These are phyloP conservation scores for Pseudopleuronectes americanus DNA, from an alignment of 2,797 vertebrate genomes.

Conservation along the genomic window DNA sequence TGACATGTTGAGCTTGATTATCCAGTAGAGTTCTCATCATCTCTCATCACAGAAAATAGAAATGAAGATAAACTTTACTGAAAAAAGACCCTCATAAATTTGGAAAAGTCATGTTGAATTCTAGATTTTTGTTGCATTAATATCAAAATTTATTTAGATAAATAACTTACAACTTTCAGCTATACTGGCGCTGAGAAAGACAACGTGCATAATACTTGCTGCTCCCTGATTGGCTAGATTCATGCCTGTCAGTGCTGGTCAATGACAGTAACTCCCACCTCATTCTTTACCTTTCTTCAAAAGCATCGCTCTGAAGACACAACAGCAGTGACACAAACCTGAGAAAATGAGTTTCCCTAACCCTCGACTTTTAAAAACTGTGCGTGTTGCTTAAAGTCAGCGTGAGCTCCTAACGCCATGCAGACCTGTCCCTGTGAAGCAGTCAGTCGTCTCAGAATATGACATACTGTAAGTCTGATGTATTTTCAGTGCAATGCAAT, in stretches of 20 bases:
- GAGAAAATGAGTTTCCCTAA: not conserved
- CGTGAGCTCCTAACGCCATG: not conserved
- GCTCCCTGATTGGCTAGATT: constrained; percentile 59
- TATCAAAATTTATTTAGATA: not conserved
- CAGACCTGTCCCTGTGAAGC: constrained; percentile 19
- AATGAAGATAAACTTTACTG: constrained; percentile 3
- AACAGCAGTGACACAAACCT: constrained; percentile 1
- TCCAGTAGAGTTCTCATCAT: not conserved
- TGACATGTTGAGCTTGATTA: constrained; percentile 24
- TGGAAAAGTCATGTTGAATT: constrained; percentile 2
- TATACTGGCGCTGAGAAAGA: not conserved
- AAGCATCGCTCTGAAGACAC: constrained; percentile 26
- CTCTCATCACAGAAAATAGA: constrained; percentile 22
- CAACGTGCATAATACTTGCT: not conserved
- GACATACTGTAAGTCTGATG: constrained; percentile 9
- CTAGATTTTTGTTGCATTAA: not conserved
- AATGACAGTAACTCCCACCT: constrained; percentile 11
- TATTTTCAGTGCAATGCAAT: constrained; percentile 57
- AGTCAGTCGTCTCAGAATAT: constrained; percentile 11
- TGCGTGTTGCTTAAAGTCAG: not conserved
- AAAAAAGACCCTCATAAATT: not conserved
- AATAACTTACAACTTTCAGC: not conserved
- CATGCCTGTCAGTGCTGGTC: constrained; percentile 46
- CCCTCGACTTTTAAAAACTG: not conserved
- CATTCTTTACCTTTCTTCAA: constrained; percentile 17